Evolutionary conservation across 2,113 vertebrate genomes (phyloP).

Genomic region (Alligator mississippiensis): DNA sequence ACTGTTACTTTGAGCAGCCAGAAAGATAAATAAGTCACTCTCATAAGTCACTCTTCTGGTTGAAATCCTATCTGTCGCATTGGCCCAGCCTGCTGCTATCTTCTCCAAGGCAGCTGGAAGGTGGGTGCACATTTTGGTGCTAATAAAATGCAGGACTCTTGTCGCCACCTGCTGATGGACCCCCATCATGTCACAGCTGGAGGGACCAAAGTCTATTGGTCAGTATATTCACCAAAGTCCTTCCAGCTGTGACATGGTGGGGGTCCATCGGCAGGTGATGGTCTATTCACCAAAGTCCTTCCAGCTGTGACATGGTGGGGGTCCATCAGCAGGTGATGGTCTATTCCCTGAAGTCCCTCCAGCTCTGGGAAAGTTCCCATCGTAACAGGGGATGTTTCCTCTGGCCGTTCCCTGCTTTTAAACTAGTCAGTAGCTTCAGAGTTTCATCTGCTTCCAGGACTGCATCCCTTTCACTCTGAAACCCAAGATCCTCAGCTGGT

Average conservation of each 20-base stretch:
- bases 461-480: neutral
- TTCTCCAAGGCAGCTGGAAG: neutral
- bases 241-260: too few relatives aligned
- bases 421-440: neutral
- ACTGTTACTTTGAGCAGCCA: too few relatives aligned
- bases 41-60: too few relatives aligned
- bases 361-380: neutral
- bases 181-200: neutral
- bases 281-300: too few relatives aligned
- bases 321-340: too few relatives aligned
- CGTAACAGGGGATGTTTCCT: neutral
- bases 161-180: neutral
- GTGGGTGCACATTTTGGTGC: neutral
- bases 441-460: neutral
- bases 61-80: neutral
- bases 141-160: neutral
- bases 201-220: too few relatives aligned
- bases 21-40: too few relatives aligned
- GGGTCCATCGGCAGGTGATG: too few relatives aligned
- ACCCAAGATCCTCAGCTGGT: neutral
- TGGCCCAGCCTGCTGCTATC: neutral
- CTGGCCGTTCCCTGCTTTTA: neutral
- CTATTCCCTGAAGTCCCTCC: too few relatives aligned
- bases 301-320: too few relatives aligned
- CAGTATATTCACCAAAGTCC: too few relatives aligned